Evolutionary conservation across 2,113 vertebrate species (phyloP), one percentile per base, ranked within the genome.

Genomic region (Cephalophus harveyi): DNA sequence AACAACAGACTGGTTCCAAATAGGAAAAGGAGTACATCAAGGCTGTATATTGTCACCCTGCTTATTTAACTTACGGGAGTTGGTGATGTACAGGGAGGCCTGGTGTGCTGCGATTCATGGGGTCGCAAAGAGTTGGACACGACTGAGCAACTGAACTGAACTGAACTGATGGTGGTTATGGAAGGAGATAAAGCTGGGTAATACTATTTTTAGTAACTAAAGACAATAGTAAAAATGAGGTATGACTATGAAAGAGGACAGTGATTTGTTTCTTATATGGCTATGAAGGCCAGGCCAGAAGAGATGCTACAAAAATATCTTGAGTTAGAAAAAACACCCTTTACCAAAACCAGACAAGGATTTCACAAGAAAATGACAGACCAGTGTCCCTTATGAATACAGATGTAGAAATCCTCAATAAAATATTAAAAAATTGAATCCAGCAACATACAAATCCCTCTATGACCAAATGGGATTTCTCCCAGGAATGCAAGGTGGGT

Each of bases 361-460:
- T 50, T 40, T 67, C 14, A 87, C 9, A 57, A 88, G 43, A 52
- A 96, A 87, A 90, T 27, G 54, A 62, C 30, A 96, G 40, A 64
- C 25, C 30, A 95, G 36, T 82, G 64, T 67, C 1, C 8, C 19
- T 67, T 88, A 81, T 55, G 16, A 96, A 87, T 59, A 85, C 21
- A 93, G 81, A 62, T 50, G 8, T 43, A 89, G 91, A 96, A 97
- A 46, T 85, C 59, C 17, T 96, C 55, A 60, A 96, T 52, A 87
- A 79, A 87, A 89, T 81, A 76, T 33, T 83, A 89, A 55, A 50
- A 82, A 85, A 46, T 27, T 96, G 64, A 96, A 89, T 95, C 19
- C 28, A 94, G 16, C 46, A 87, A 50, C 33, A 91, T 46, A 87
- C 48, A 74, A 97, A 84, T 93, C 8, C n/a, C 10, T 81, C 27